These are phyloP conservation scores for Schizaphis graminum DNA, from an alignment of 2,888 invertebrate genomes.

Conservation along the genomic window DNA sequence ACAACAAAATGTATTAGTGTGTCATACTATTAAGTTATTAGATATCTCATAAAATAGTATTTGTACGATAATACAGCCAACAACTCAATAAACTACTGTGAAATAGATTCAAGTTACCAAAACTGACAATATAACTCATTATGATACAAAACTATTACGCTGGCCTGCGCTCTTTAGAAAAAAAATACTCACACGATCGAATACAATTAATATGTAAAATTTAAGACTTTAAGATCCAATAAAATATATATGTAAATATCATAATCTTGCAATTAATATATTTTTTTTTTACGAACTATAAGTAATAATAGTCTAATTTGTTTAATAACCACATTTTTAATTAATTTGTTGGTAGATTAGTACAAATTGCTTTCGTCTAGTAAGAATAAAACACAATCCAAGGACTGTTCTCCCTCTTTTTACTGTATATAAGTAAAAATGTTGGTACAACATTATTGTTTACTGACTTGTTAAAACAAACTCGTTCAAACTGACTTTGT, in stretches of 20 bases:
- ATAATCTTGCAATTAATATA: neutral
- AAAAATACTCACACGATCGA: neutral
- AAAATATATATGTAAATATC: too few species aligned
- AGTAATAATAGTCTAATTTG: neutral
- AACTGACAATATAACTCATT: neutral
- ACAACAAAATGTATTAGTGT: neutral
- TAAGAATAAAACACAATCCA: neutral
- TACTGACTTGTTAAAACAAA: neutral
- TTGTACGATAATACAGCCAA: neutral
- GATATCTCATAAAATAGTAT: neutral
- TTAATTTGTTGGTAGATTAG: neutral
- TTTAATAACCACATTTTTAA: neutral
- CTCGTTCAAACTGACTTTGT: neutral
- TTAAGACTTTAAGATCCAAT: neutral
- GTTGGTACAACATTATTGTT: neutral
- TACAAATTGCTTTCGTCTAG: neutral
- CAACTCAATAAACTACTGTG: neutral
- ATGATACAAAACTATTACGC: neutral
- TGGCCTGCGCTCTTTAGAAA: neutral
- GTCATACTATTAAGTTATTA: neutral
- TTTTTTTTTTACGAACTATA: neutral
- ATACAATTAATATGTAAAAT: neutral
- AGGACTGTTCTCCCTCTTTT: neutral
- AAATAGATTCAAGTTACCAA: neutral
- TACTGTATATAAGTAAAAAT: neutral